Conservation (phyloP, 2,888 invertebrate genomes). For the Euproctis similis region DNA sequence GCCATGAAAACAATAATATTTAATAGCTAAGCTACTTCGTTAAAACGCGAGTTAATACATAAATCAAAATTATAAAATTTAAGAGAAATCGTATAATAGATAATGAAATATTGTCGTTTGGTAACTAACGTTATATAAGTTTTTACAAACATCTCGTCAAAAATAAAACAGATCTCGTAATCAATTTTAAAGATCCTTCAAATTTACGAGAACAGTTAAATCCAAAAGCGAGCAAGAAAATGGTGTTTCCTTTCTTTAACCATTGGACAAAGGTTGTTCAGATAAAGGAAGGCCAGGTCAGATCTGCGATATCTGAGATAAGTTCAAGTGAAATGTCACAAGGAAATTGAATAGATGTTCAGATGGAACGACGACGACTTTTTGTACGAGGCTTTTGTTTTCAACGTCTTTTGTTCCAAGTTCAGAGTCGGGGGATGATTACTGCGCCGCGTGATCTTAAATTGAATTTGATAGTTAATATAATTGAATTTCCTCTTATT, state of each 20-base stretch:
- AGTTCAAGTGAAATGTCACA: slow-evolving; percentile 21
- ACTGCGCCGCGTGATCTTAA: slow-evolving; percentile 10
- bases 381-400: slow-evolving; percentile 19
- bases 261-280: slow-evolving; percentile 15
- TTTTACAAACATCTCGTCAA: too few species aligned
- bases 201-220: too few species aligned
- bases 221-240: too few species aligned
- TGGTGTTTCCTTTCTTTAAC: slow-evolving; percentile 13
- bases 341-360: slow-evolving; percentile 30
- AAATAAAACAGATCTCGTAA: too few species aligned
- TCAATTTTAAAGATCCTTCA: too few species aligned
- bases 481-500: neutral
- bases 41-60: too few species aligned
- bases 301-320: slow-evolving; percentile 15
- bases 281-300: slow-evolving; percentile 9
- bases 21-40: too few species aligned
- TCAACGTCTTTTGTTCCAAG: slow-evolving; percentile 16
- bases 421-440: slow-evolving; percentile 8
- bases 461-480: slow-evolving; percentile 4
- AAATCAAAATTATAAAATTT: too few species aligned
- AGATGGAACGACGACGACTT: slow-evolving; percentile 20
- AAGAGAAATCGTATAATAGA: too few species aligned
- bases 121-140: too few species aligned
- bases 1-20: too few species aligned
- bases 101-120: too few species aligned